Evolutionary conservation across 2,797 vertebrate genomes (phyloP).

Genomic region (Sebastes nivosus): DNA sequence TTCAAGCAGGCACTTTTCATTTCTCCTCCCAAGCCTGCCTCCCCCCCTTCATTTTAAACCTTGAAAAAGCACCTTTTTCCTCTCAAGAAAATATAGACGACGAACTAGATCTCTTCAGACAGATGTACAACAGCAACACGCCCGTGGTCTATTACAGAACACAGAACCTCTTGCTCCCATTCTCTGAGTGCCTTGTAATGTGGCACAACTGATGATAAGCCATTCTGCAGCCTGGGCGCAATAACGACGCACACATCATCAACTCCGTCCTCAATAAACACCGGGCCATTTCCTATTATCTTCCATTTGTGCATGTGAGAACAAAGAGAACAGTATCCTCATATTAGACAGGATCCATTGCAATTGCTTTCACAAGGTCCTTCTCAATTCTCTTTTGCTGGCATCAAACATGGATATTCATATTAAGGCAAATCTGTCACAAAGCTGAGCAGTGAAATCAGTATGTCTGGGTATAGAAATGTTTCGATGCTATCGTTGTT

Average conservation of each 20-base stretch:
- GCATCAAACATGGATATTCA: not conserved
- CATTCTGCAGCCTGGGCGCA: slow-evolving; percentile 7
- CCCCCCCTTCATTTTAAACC: not conserved
- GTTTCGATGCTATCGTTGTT: not conserved
- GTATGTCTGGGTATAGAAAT: not conserved
- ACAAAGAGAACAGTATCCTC: not conserved
- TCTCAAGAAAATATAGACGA: slow-evolving; percentile 1
- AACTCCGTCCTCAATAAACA: slow-evolving; percentile 14
- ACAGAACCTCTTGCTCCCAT: slow-evolving; percentile 23
- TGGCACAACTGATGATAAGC: slow-evolving; percentile 24
- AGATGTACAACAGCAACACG: not conserved
- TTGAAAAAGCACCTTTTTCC: slow-evolving; percentile 28
- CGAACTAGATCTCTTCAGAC: slow-evolving; percentile 6
- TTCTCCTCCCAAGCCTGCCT: slow-evolving; percentile 9
- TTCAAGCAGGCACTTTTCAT: slow-evolving; percentile 35
- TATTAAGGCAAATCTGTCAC: not conserved
- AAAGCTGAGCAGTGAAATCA: not conserved
- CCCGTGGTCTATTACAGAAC: slow-evolving; percentile 11
- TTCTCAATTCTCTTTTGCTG: not conserved
- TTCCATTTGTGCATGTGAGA: not conserved
- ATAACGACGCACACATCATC: slow-evolving; percentile 26
- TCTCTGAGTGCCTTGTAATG: slow-evolving; percentile 8
- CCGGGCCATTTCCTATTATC: slow-evolving; percentile 10
- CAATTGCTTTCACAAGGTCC: not conserved
- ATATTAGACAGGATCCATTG: not conserved